Evolutionary conservation across 2,888 invertebrate species (phyloP).

Genomic region (Balanococcus diminutus): DNA sequence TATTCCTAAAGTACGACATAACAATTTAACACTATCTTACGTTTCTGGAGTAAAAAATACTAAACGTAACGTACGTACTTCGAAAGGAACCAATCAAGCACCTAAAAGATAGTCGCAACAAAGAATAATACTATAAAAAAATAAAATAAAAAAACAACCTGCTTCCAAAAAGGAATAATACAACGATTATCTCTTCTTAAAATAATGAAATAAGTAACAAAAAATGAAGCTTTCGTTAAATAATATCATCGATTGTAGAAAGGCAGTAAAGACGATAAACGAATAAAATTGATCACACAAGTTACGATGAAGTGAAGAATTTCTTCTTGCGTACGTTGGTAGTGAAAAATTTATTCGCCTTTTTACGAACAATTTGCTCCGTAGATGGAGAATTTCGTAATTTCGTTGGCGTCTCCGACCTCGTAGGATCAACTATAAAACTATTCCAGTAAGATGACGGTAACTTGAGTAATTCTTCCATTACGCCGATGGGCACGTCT

Average conservation of each 20-base stretch:
- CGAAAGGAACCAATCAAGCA: background rate
- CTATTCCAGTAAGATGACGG: constrained; percentile 16
- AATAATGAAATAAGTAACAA: too few relatives aligned
- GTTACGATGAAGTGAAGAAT: background rate
- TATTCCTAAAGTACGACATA: constrained; percentile 49
- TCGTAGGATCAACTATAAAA: background rate
- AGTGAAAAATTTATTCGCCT: background rate
- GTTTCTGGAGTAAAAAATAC: background rate
- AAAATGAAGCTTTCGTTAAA: too few relatives aligned
- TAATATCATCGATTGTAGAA: background rate
- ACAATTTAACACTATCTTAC: background rate
- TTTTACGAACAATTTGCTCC: background rate
- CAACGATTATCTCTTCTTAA: too few relatives aligned
- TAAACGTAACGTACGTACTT: too few relatives aligned
- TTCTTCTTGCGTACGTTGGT: background rate
- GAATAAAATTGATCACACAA: background rate
- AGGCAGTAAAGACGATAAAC: background rate
- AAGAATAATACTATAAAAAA: too few relatives aligned
- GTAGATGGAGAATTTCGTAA: constrained; percentile 3
- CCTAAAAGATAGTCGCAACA: too few relatives aligned
- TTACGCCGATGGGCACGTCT: background rate
- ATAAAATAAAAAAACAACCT: background rate
- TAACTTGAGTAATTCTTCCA: background rate
- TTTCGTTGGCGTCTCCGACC: background rate
- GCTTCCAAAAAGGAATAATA: background rate